Evolutionary conservation across 2,797 vertebrate genomes (phyloP), one percentile per base, ranked within the genome.

Genomic region (Lutjanus argentimaculatus): DNA sequence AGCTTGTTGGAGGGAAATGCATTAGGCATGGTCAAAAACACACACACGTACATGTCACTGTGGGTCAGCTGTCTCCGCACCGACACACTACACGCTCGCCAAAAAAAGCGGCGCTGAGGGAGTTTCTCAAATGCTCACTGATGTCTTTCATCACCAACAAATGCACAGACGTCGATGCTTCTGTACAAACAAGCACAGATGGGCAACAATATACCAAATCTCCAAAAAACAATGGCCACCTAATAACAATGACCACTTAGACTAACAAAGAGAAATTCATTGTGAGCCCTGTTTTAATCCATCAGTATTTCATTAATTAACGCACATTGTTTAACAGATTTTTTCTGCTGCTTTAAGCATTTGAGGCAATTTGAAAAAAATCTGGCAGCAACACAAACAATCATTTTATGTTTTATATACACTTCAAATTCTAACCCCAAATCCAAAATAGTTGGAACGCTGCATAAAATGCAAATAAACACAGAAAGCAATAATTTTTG

Each of bases 21-120:
- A 90, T 93, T 91, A 88, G 48, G 66, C 82, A 90, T 67, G 90
- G 88, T 88, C 76, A 91, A 72, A 86, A 61, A 83, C 85, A 84
- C 91, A 87, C 90, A 93, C 91, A 90, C 85, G 69, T 88, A 85
- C 76, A 74, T 86, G 89, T 90, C 91, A 92, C 82, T 25, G 72
- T 70, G 90, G 92, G 91, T 92, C 92, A 92, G 46, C 51, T 63
- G 72, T 76, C 87, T 70, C 40, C 12, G 30, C 30, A 36, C 2
- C 48, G 63, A 65, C 80, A 70, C 62, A 72, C 59, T 64, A 3
- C 2, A 16, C 17, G 49, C 30, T 36, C 67, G 55, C 21, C 51
- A 61, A 66, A 73, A 30, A 64, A 36, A 56, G 14, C 43, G 42
- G 12, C 62, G 59, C 59, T 19, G 16, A 40, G 22, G 43, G 21